phyloP scores from a whole-genome alignment of 2,888 invertebrate species.

The Leucophenga maculata region DNA sequence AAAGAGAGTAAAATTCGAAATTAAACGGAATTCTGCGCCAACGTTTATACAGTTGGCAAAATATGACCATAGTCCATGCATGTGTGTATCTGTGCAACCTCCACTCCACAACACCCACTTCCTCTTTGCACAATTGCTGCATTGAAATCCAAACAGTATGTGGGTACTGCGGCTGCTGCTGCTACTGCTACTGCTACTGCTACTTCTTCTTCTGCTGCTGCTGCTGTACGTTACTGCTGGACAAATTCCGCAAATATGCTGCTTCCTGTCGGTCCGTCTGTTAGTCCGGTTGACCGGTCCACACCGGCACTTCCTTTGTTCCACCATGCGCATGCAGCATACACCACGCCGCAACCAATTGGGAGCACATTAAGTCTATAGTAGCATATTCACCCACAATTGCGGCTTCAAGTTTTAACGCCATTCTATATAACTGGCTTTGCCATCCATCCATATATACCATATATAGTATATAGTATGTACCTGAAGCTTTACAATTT shows the following conservation, averaged over 20 bases:
- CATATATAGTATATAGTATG: not conserved
- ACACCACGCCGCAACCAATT: too few species aligned
- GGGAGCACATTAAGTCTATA: too few species aligned
- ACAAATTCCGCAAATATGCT: slow-evolving; percentile 20
- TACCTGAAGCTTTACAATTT: not conserved
- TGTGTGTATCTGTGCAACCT: slow-evolving; percentile 13
- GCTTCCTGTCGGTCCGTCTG: not conserved
- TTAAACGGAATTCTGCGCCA: not conserved
- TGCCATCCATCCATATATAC: too few species aligned
- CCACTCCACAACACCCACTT: slow-evolving; percentile 53
- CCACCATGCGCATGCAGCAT: not conserved
- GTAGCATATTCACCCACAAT: not conserved
- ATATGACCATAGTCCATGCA: not conserved
- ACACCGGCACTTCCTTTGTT: slow-evolving; percentile 4
- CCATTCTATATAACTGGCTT: not conserved
- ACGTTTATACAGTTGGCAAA: slow-evolving; percentile 12
- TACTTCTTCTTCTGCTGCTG: not conserved
- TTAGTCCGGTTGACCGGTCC: not conserved
- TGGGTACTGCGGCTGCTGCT: slow-evolving; percentile 9
- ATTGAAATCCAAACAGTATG: slow-evolving; percentile 10
- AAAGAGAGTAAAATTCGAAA: too few species aligned
- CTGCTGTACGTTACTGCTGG: not conserved
- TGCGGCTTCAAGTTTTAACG: slow-evolving; percentile 4
- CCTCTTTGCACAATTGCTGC: slow-evolving; percentile 45
- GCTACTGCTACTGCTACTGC: not conserved